A percentile compares a stretch with the other conserved stretches of the same genome.
Evolutionary conservation across 2,888 invertebrate species (phyloP).

Genomic region (Belgica antarctica): DNA sequence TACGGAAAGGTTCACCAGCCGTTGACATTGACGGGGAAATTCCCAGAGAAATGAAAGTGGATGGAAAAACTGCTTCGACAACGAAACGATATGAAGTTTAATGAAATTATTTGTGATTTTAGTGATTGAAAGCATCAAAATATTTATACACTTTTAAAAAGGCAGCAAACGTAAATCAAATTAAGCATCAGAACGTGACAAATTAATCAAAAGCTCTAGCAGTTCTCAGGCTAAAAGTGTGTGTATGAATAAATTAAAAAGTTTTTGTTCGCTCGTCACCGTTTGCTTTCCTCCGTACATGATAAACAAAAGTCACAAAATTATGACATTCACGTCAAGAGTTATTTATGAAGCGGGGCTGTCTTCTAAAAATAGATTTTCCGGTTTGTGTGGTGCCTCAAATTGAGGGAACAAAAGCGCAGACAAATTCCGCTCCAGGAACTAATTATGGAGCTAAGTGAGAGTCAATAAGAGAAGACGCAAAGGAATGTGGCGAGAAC

Average conservation of each 20-base stretch:
- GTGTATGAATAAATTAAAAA: constrained; percentile 29
- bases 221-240: neutral
- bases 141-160: too few relatives aligned
- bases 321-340: neutral
- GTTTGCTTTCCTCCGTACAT: neutral
- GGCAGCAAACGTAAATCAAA: neutral
- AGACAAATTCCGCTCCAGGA: too few relatives aligned
- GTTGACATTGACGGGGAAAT: too few relatives aligned
- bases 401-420: neutral
- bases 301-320: neutral
- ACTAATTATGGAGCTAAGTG: too few relatives aligned
- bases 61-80: too few relatives aligned
- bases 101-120: too few relatives aligned
- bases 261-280: neutral
- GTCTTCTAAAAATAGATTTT: neutral
- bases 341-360: neutral
- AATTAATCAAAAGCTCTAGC: constrained; percentile 26
- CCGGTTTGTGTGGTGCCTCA: neutral
- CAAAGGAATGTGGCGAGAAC: too few relatives aligned
- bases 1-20: too few relatives aligned
- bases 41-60: too few relatives aligned
- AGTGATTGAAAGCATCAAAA: too few relatives aligned
- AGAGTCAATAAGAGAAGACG: too few relatives aligned
- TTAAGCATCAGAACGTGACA: constrained; percentile 31
- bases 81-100: too few relatives aligned